A percentile compares a stretch with the other conserved stretches of the same genome.
Conservation (phyloP, 2,113 vertebrate species). For the Cephalopterus ornatus region DNA sequence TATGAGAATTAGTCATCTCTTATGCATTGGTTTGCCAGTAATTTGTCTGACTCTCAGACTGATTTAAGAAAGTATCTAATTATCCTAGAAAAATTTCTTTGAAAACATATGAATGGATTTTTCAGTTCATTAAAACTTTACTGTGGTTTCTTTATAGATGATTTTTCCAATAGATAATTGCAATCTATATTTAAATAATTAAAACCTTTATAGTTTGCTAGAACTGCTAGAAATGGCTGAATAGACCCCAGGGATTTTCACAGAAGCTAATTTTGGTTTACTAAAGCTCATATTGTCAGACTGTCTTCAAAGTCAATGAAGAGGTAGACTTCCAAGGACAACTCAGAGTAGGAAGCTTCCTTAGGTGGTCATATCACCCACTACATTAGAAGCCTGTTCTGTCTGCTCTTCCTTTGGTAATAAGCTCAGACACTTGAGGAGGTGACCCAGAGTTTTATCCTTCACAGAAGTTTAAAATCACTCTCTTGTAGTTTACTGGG, state of each 20-base stretch:
- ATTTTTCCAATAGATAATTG: not conserved
- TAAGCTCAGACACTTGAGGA: not conserved
- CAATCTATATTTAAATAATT: not conserved
- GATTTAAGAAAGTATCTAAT: conserved; percentile 15
- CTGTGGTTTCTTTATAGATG: not conserved
- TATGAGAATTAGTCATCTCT: conserved; percentile 2
- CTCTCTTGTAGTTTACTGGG: not conserved
- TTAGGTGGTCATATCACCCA: not conserved
- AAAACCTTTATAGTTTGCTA: not conserved
- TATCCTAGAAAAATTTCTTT: conserved; percentile 11
- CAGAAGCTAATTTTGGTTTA: not conserved
- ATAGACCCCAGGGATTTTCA: not conserved
- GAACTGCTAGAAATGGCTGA: not conserved
- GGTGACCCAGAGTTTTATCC: not conserved
- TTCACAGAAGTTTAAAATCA: not conserved
- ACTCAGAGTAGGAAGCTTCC: not conserved
- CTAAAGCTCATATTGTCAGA: not conserved
- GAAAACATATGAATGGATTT: conserved; percentile 16
- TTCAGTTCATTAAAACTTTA: conserved; percentile 11
- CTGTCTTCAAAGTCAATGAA: not conserved
- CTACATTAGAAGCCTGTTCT: not conserved
- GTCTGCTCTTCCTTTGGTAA: not conserved
- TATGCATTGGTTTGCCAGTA: not conserved
- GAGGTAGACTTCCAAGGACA: not conserved
- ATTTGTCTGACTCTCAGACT: conserved; percentile 5